A percentile compares a stretch with the other conserved stretches of the same genome.
Conservation (phyloP, 1,140 invertebrate species). For the Copidosoma floridanum region DNA sequence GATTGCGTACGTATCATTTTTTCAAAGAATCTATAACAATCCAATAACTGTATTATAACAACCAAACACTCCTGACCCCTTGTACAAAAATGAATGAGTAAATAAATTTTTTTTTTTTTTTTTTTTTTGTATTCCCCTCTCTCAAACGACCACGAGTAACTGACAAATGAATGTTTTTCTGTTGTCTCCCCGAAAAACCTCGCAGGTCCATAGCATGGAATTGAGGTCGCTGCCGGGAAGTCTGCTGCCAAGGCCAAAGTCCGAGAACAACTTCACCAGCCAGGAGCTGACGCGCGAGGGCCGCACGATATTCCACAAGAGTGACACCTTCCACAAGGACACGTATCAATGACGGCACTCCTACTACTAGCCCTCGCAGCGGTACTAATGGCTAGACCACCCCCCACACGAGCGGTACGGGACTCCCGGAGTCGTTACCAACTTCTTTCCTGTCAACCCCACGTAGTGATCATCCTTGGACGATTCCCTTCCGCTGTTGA, state of each 20-base stretch:
- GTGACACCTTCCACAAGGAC: constrained; percentile 71
- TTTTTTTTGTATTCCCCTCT: too few species aligned
- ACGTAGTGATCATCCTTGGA: neutral
- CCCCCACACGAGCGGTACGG: neutral
- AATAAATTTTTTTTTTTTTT: too few species aligned
- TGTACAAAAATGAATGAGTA: too few species aligned
- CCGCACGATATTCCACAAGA: constrained; percentile 73
- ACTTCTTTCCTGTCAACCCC: neutral
- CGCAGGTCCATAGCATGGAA: constrained; percentile 60
- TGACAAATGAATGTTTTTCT: too few species aligned
- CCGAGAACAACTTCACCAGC: constrained; percentile 77
- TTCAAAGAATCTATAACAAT: too few species aligned
- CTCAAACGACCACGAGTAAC: too few species aligned
- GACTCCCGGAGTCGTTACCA: too few species aligned
- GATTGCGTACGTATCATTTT: too few species aligned
- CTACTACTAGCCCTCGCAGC: constrained; percentile 61
- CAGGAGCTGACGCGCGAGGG: constrained; percentile 61
- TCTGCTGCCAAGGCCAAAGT: constrained; percentile 74
- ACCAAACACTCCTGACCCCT: too few species aligned
- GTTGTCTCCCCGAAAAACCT: too few species aligned
- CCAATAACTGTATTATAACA: too few species aligned
- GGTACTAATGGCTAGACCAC: constrained; percentile 41
- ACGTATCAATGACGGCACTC: constrained; percentile 76
- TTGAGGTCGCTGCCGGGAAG: constrained; percentile 66
- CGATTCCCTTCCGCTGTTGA: neutral